Evolutionary conservation across 2,888 invertebrate genomes (phyloP).

Genomic region (Boloria selene): DNA sequence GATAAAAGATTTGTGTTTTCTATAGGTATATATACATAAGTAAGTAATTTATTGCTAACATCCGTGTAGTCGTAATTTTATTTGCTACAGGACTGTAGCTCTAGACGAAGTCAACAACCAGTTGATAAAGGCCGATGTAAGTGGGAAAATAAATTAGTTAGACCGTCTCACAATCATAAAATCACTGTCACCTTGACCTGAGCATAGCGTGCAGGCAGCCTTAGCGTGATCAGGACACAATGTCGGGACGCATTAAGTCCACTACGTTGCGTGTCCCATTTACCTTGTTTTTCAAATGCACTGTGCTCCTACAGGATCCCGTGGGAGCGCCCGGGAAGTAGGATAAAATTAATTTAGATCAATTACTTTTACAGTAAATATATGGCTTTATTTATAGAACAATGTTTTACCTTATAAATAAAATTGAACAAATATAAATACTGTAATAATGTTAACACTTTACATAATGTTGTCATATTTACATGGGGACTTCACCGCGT

Average conservation of each 20-base stretch:
- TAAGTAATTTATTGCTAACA: too few species aligned
- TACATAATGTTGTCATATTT: neutral
- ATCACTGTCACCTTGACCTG: constrained; percentile 27
- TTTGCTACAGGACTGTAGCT: too few species aligned
- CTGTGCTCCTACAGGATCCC: constrained; percentile 26
- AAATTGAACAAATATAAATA: too few species aligned
- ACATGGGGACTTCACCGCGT: neutral
- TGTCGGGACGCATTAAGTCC: constrained; percentile 54
- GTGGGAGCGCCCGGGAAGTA: constrained; percentile 33
- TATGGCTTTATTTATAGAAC: neutral
- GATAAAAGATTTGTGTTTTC: neutral
- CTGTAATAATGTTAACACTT: neutral
- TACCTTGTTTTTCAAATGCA: constrained; percentile 49
- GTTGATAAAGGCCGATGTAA: too few species aligned
- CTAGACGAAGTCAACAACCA: too few species aligned
- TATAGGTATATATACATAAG: too few species aligned
- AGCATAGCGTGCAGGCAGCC: constrained; percentile 17
- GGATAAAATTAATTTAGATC: constrained; percentile 25
- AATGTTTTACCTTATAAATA: too few species aligned
- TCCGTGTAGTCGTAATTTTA: too few species aligned
- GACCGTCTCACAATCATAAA: constrained; percentile 1
- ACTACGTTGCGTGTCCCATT: constrained; percentile 47
- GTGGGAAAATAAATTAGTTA: neutral
- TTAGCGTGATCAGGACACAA: constrained; percentile 28
- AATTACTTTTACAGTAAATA: constrained; percentile 5